Evolutionary conservation across 2,888 invertebrate species (phyloP), one percentile per base, ranked within the genome.

Genomic region (Melinaea menophilus): DNA sequence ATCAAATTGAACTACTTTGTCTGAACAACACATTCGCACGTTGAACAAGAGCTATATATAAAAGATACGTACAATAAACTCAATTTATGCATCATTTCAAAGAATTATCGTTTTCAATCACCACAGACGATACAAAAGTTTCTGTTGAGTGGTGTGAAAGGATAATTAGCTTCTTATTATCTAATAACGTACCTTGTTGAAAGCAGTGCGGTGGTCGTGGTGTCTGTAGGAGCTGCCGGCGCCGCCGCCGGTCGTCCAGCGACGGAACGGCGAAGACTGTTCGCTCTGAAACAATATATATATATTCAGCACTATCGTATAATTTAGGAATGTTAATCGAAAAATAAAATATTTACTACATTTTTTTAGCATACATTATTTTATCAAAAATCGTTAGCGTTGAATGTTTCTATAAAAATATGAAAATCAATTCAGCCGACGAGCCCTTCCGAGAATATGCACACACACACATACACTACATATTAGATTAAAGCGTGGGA

Each of bases 191-290:
- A 93, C 92, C 90, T 93, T 93, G 69, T 89, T 91, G 72, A 92
- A 93, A 78, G 92, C 90, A 80, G 79, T 85, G 63, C 88, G 81
- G 54, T 86, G 88, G 69, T 92, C 91, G 80, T 92, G 91, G 73
- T 92, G 91, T 61, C 90, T 78, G 78, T 89, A 89, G 1, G 90
- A 90, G 79, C 89, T 92, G 77, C 88, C 84, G 31, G 86, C 84
- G 71, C 91, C 91, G 78, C 91, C 85, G 74, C 92, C 92, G 5
- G 91, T 90, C 59, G 91, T 89, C 88, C 92, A 90, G 72, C 93
- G 91, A 46, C 93, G 92, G 79, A 93, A 93, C 63, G 93, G 93
- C 68, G 93, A 93, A 71, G 93, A 91, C 79, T 92, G 93, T 84
- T 93, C 93, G 73, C 93, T 92, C 93, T 93, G 85, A 1, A 72